Evolutionary conservation across 2,888 invertebrate species (phyloP).

Genomic region (Blera fallax): DNA sequence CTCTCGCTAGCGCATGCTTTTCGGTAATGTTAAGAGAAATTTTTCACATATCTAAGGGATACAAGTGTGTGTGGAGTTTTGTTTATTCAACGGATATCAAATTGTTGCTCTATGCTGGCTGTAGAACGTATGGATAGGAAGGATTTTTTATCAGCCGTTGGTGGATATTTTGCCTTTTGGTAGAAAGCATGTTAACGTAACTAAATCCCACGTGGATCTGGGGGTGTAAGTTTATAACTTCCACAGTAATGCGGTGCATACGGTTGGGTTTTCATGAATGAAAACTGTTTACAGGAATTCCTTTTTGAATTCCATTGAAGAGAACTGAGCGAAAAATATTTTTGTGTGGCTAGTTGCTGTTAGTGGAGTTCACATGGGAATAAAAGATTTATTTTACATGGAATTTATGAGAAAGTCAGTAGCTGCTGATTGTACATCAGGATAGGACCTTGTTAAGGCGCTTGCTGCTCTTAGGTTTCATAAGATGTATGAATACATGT

Average conservation of each 20-base stretch:
- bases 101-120: conserved; percentile 42
- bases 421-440: not conserved
- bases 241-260: not conserved
- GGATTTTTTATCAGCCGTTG: not conserved
- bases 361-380: not conserved
- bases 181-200: not conserved
- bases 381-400: not conserved
- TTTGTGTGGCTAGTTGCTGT: not conserved
- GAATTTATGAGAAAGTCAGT: not conserved
- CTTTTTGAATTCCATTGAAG: conserved; percentile 10
- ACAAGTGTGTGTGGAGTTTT: not conserved
- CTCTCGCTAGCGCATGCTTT: conserved; percentile 38
- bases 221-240: not conserved
- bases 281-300: conserved; percentile 24
- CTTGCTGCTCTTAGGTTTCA: too few species aligned
- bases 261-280: conserved; percentile 53
- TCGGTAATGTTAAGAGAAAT: not conserved
- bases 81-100: conserved; percentile 32
- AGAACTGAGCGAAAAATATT: conserved; percentile 51
- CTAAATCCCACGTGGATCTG: conserved; percentile 42
- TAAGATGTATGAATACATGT: too few species aligned
- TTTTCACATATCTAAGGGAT: not conserved
- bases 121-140: not conserved
- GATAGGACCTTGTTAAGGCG: not conserved
- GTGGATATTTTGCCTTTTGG: not conserved